Base-by-base conservation (phyloP, 2,888 invertebrate genomes). In the Coronaproctus castanopsis region DNA sequence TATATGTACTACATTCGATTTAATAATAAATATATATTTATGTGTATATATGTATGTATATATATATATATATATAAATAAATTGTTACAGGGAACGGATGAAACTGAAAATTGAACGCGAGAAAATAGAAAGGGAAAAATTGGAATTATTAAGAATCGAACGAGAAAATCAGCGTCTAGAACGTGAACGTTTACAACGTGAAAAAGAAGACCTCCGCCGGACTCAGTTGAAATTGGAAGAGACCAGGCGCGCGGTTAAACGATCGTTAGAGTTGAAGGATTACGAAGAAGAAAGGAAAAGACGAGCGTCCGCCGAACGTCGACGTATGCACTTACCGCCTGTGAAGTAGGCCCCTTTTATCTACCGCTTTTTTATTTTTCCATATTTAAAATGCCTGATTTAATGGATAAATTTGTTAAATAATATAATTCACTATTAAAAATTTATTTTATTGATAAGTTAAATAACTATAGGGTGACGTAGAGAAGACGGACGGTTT, bases 51-150 rank as follows among this genome's bases (percentile, higher is more conserved):
- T n/a, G n/a, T n/a, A n/a, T n/a, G n/a, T n/a, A n/a, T n/a, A n/a
- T n/a, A n/a, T n/a, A n/a, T n/a, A n/a, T n/a, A n/a, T n/a, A n/a
- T n/a, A n/a, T n/a, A n/a, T n/a, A n/a, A n/a, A n/a, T n/a, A n/a
- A n/a, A n/a, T n/a, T n/a, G n/a, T 36, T 36, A 21, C 51, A 63
- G 86, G 56, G 89, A 90, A 70, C 77, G 87, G 23, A 85, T 87
- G 67, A 85, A 86, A 68, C 73, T 90, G 63, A 78, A 85, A 54
- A 74, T 86, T 18, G 93, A 93, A 72, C 79, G 89, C 21, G 90
- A 90, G 67, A 82, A 84, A 65, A 81, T 92, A 58, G 93, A 93
- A 69, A 80, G 87, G 2, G 90, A 91, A 69, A 87, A 87, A 72
- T 83, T 85, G 19, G 90, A 92, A 69, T 71, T 91, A 22, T 74